Evolutionary conservation across 2,113 vertebrate species (phyloP).

Genomic region (Trachemys scripta): DNA sequence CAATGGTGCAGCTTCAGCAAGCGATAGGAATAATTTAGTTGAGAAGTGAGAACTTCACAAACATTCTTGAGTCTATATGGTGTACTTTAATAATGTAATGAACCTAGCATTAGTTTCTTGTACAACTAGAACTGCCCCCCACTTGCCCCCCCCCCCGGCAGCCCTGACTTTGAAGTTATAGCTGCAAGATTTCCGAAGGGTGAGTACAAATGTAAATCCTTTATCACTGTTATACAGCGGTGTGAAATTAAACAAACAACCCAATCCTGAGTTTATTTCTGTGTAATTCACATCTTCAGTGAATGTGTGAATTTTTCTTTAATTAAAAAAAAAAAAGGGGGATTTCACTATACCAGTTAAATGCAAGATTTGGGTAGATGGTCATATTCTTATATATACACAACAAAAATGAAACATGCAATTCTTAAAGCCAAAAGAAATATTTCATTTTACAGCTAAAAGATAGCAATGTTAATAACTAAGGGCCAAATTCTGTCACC

Average conservation of each 20-base stretch:
- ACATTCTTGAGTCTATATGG: not conserved
- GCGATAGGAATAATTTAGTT: not conserved
- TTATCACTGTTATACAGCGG: not conserved
- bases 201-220: not conserved
- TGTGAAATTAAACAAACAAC: not conserved
- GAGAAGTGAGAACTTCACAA: not conserved
- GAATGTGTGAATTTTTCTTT: not conserved
- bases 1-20: not conserved
- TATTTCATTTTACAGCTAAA: conserved; percentile 38
- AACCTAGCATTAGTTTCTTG: not conserved
- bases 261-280: not conserved
- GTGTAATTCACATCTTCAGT: not conserved
- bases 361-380: not conserved
- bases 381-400: not conserved
- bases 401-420: not conserved
- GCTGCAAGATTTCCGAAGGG: not conserved
- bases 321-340: not conserved
- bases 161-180: not conserved
- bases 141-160: too few species aligned
- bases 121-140: not conserved
- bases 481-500: conserved; percentile 21
- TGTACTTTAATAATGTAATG: not conserved
- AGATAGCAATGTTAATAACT: conserved; percentile 45
- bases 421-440: not conserved
- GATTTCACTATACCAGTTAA: not conserved